These are phyloP conservation scores for Steatornis caripensis DNA, from an alignment of 2,113 vertebrate species.

Conservation along the genomic window DNA sequence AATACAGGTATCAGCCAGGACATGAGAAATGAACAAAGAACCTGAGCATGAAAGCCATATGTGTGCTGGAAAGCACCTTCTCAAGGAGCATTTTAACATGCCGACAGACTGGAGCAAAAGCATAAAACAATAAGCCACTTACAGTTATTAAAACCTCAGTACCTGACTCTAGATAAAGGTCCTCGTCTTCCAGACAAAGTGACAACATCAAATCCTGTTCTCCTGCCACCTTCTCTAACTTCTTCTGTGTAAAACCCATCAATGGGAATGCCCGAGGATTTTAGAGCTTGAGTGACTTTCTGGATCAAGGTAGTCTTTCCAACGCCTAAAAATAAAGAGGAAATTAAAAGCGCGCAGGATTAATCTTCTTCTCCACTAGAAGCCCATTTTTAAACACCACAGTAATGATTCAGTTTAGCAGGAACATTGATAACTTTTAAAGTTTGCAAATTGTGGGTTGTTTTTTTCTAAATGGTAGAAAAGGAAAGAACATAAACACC, in stretches of 20 bases:
- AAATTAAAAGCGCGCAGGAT: background rate
- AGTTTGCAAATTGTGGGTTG: background rate
- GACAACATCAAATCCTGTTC: conserved; percentile 94
- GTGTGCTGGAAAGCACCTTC: background rate
- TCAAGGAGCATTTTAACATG: background rate
- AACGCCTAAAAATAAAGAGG: conserved; percentile 76
- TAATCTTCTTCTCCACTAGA: background rate
- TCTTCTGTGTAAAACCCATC: conserved; percentile 97
- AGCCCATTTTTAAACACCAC: background rate
- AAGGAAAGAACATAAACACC: background rate
- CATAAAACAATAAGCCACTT: background rate
- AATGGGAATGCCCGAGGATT: conserved; percentile 71
- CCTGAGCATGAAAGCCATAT: background rate
- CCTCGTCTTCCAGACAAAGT: conserved; percentile 85
- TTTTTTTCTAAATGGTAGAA: background rate
- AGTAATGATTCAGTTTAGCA: background rate
- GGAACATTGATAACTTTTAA: background rate
- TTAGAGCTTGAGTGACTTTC: conserved; percentile 81
- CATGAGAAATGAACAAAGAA: background rate
- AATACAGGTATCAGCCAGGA: background rate
- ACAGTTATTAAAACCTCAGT: conserved; percentile 26
- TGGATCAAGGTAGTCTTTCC: conserved; percentile 95
- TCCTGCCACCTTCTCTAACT: conserved; percentile 84
- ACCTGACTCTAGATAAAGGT: conserved; percentile 89
- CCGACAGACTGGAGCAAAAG: background rate